Evolutionary conservation across 2,888 invertebrate genomes (phyloP), one percentile per base, ranked within the genome.

Genomic region (Drosophila flavopinicola): DNA sequence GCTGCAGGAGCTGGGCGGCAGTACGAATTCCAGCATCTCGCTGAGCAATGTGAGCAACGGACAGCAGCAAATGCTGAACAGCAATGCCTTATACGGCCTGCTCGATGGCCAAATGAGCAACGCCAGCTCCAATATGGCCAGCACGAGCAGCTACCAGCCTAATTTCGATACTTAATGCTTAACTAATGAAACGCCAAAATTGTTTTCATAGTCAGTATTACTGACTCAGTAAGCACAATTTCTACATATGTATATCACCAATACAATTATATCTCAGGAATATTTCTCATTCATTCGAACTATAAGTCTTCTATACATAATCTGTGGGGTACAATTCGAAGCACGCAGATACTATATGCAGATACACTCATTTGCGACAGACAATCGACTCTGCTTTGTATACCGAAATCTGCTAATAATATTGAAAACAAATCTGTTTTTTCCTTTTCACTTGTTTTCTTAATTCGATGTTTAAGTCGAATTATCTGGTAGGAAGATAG

Each of bases 1-100:
- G 68, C 58, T 84, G 23, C 79, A 83, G 13, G 85, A 85, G 11
- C 35, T 85, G 0, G 82, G 85, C 7, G 80, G 78, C 11, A 80
- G 75, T 41, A 73, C 64, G 6, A 83, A 66, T 7, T 67, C 75
- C 2, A 70, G 67, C 37, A 70, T 75, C 24, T 69, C 74, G 1
- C 24, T 69, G 9, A 30, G 66, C 44, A 73, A 60, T 30, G 44
- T 64, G 2, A 68, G 53, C 52, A 68, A 13, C 25, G 73, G 59
- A 15, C 66, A 70, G 17, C 69, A 73, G 15, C 78, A 66, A 17
- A 60, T 72, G 32, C 42, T 69, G 0, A 56, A 13, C 37, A 58
- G 65, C 30, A 66, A 64, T 38, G 63, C 63, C 4, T 39, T 78
- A 10, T 82, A 80, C 42, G 66, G 85, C 5, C 58, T 85, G 4